Evolutionary conservation across 2,797 vertebrate genomes (phyloP).

Genomic region (Epinephelus malabaricus): DNA sequence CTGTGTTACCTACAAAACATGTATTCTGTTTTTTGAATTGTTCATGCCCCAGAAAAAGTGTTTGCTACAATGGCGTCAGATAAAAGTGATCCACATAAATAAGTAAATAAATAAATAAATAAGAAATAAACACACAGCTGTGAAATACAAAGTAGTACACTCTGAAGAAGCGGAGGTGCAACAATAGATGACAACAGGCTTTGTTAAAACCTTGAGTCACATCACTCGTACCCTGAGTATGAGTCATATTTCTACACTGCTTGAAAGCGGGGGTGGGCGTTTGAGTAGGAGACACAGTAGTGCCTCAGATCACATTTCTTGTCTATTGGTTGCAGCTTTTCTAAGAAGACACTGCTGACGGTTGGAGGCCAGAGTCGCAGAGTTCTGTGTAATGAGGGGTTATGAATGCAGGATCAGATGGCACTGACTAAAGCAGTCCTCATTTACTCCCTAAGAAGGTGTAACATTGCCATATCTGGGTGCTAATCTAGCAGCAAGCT

Average conservation of each 20-base stretch:
- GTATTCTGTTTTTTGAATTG: neutral
- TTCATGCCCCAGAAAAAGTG: neutral
- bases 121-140: conserved; percentile 8
- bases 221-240: conserved; percentile 19
- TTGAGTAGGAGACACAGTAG: conserved; percentile 39
- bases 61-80: neutral
- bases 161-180: conserved; percentile 18
- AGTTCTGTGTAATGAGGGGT: conserved; percentile 8
- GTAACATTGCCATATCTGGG: conserved; percentile 24
- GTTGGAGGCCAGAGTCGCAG: conserved; percentile 29
- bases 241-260: conserved; percentile 49
- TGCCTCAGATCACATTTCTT: conserved; percentile 57
- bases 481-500: conserved; percentile 17
- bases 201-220: conserved; percentile 48
- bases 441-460: conserved; percentile 25
- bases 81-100: conserved; percentile 11
- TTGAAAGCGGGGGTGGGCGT: conserved; percentile 31
- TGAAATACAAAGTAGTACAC: conserved; percentile 20
- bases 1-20: neutral
- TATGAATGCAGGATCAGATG: conserved; percentile 54
- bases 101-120: neutral
- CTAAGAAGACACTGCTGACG: conserved; percentile 40
- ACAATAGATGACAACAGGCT: conserved; percentile 43
- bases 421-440: conserved; percentile 29
- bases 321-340: conserved; percentile 60